A percentile compares a stretch with the other conserved stretches of the same genome.
Evolutionary conservation across 2,888 invertebrate genomes (phyloP).

Genomic region (Eudasyphora cyanicolor): DNA sequence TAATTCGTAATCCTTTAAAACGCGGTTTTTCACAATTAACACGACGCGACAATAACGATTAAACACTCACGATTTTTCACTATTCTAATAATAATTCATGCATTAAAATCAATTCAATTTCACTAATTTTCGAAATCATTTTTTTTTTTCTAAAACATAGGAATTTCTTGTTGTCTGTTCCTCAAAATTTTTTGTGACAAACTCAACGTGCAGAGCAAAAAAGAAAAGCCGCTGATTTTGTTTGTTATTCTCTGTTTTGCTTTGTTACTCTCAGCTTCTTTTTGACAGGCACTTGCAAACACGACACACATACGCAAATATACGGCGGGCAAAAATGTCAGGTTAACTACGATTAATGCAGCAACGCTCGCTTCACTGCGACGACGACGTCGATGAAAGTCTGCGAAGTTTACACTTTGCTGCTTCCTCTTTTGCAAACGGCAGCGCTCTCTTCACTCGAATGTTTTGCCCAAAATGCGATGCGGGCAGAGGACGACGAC

Average conservation of each 20-base stretch:
- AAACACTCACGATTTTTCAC: too few species aligned
- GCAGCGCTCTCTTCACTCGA: background rate
- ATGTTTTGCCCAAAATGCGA: conserved; percentile 39
- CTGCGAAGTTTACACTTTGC: too few species aligned
- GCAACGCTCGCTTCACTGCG: background rate
- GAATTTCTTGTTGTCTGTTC: background rate
- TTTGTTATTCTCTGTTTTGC: conserved; percentile 19
- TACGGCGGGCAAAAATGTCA: conserved; percentile 31
- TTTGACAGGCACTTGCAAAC: conserved; percentile 16
- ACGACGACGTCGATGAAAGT: background rate
- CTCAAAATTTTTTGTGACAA: too few species aligned
- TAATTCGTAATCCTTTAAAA: too few species aligned
- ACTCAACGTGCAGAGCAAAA: background rate
- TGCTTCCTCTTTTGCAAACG: background rate
- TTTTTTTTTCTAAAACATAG: background rate
- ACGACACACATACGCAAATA: background rate
- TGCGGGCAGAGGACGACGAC: conserved; percentile 22
- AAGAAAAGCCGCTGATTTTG: background rate
- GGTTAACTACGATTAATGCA: conserved; percentile 33
- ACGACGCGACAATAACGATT: too few species aligned
- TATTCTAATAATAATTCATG: too few species aligned
- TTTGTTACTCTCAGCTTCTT: conserved; percentile 15
- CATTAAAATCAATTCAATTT: background rate
- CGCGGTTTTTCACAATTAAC: too few species aligned
- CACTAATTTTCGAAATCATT: background rate